Evolutionary conservation across 2,113 vertebrate species (phyloP).

Genomic region (Asarcornis scutulata): DNA sequence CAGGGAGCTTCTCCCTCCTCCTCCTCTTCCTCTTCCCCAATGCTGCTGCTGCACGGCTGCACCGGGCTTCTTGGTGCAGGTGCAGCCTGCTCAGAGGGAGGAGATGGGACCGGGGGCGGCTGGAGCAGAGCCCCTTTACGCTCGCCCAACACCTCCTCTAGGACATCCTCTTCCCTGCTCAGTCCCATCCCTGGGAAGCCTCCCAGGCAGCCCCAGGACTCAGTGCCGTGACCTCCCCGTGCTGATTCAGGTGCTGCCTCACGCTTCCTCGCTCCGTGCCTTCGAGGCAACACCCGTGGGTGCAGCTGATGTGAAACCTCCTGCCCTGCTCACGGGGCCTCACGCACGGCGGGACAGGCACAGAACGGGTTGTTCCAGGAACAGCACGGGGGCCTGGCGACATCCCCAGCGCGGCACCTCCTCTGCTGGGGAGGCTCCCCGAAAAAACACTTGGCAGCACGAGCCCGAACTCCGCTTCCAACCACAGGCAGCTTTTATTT

Average conservation of each 20-base stretch:
- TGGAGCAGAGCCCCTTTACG: background rate
- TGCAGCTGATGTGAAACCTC: background rate
- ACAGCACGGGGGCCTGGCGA: background rate
- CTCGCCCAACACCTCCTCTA: background rate
- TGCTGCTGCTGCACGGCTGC: background rate
- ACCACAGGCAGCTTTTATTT: background rate
- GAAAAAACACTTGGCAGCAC: background rate
- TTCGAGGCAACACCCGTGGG: background rate
- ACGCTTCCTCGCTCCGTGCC: background rate
- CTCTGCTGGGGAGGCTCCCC: background rate
- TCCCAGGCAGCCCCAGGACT: background rate
- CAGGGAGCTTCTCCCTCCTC: background rate
- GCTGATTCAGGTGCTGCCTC: background rate
- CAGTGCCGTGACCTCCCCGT: background rate
- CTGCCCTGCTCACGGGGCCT: background rate
- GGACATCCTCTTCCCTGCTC: background rate
- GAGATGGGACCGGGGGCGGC: background rate
- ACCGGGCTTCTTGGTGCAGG: fast-evolving
- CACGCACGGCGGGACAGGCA: fast-evolving
- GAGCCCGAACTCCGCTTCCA: background rate
- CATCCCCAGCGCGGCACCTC: fast-evolving
- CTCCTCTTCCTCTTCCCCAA: background rate
- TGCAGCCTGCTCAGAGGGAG: background rate
- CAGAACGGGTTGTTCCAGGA: fast-evolving
- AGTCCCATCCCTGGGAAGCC: background rate